These are phyloP conservation scores for Aix galericulata DNA, from an alignment of 2,113 vertebrate species.

Conservation along the genomic window DNA sequence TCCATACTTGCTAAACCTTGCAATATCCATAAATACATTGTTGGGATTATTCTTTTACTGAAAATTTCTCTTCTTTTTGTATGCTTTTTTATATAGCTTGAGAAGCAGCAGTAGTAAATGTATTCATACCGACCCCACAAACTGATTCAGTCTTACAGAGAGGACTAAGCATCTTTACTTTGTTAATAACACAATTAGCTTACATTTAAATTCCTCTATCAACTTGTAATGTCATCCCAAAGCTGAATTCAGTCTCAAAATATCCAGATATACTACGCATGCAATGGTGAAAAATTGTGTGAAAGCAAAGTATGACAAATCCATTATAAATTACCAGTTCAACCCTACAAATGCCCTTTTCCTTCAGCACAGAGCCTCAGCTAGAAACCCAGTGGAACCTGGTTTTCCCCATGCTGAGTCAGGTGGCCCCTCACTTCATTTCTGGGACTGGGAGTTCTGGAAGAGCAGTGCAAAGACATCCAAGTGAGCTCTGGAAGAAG, in stretches of 20 bases:
- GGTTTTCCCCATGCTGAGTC: neutral
- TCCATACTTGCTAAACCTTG: neutral
- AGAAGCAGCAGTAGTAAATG: neutral
- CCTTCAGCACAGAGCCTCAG: neutral
- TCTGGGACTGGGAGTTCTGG: neutral
- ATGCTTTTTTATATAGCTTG: neutral
- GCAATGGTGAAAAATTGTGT: neutral
- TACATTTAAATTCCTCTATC: neutral
- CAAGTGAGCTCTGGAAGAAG: slow-evolving; percentile 3
- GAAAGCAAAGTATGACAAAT: neutral
- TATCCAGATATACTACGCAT: neutral
- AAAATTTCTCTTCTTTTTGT: neutral
- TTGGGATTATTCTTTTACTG: neutral
- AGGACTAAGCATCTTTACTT: neutral
- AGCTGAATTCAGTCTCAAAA: neutral
- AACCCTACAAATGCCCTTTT: neutral
- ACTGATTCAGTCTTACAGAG: neutral
- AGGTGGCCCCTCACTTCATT: neutral
- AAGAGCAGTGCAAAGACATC: neutral
- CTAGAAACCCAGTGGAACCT: fast-evolving
- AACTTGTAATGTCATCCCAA: neutral
- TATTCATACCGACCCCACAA: neutral
- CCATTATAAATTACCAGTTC: neutral
- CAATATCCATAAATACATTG: neutral
- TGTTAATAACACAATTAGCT: neutral